These are phyloP conservation scores for Aphidius colemani DNA, from an alignment of 2,888 invertebrate genomes.

Conservation along the genomic window DNA sequence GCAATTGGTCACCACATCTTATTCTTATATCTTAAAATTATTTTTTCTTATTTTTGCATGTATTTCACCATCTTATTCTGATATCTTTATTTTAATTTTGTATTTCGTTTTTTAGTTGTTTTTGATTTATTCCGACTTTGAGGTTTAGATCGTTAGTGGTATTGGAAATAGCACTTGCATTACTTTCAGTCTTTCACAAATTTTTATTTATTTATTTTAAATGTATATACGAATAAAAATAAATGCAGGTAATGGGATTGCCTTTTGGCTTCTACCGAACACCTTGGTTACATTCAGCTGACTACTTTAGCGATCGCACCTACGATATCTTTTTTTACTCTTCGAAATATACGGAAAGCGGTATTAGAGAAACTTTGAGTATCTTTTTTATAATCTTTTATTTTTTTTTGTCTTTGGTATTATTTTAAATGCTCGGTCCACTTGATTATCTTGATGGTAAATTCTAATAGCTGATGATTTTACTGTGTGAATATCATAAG, in stretches of 20 bases:
- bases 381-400: too few species aligned
- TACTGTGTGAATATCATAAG: constrained; percentile 29
- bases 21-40: constrained; percentile 9
- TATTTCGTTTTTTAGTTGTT: too few species aligned
- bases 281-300: neutral
- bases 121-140: constrained; percentile 6
- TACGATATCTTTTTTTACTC: constrained; percentile 16
- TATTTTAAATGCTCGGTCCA: neutral
- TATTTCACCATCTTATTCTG: constrained; percentile 10
- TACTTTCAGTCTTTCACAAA: too few species aligned
- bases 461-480: constrained; percentile 39
- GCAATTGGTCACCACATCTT: constrained; percentile 13
- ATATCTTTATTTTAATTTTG: neutral
- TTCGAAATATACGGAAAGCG: too few species aligned
- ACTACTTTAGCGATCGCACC: constrained; percentile 17
- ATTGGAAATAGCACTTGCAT: too few species aligned
- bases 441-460: constrained; percentile 35
- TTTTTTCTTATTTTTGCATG: constrained; percentile 3
- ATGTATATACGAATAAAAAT: too few species aligned
- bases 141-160: neutral
- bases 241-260: too few species aligned
- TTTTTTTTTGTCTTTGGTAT: too few species aligned
- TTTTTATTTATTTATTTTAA: too few species aligned
- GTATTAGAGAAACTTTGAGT: too few species aligned
- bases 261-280: too few species aligned